Base-by-base conservation (phyloP, 92 coral and sea anemone species). In the Parazoanthus atlanticus region DNA sequence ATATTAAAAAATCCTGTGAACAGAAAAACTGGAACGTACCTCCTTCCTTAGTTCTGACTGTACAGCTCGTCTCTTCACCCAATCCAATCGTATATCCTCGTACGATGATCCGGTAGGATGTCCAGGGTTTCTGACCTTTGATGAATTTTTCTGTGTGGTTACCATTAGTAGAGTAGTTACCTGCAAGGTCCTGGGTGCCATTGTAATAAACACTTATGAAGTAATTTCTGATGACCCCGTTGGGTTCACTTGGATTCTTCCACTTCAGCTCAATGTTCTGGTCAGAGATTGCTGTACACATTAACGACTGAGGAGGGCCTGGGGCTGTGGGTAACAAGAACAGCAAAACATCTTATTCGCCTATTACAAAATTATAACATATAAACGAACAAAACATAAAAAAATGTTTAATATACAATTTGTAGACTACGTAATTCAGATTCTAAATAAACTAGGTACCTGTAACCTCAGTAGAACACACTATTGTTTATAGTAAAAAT, bases 201-300 rank as follows among this genome's bases (percentile, higher is more conserved):
- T 64, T 80, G 73, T 33, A 49, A 64, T 16, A 31, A 12, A 80
- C 26, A 28, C 19, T 56, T 17, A 80, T 33, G 49, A 17, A 28
- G 47, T 80, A 80, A 19, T 33, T 10, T 81, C 85, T 58, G 49
- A 81, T 54, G 85, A 81, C 61, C 29, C 85, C 49, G 40, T 81
- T 80, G 8, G 82, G 36, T 23, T 80, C 73, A 5, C 10, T 3
- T 32, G 47, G 82, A 17, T 28, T n/a, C 38, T 40, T 79, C 69
- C 82, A 79, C 33, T 49, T 79, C 6, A 79, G 25, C 61, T 8
- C 3, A 10, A 46, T 46, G n/a, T 12, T 49, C 2, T 79, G 28
- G 21, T 79, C 82, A 47, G 67, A 43, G 19, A 26, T 10, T 19
- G 19, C 82, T 49, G 61, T 31, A 28, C 61, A 79, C 12, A 17